These are phyloP conservation scores for Andinoacara biseriatus DNA, from an alignment of 2,113 vertebrate genomes.

Conservation along the genomic window DNA sequence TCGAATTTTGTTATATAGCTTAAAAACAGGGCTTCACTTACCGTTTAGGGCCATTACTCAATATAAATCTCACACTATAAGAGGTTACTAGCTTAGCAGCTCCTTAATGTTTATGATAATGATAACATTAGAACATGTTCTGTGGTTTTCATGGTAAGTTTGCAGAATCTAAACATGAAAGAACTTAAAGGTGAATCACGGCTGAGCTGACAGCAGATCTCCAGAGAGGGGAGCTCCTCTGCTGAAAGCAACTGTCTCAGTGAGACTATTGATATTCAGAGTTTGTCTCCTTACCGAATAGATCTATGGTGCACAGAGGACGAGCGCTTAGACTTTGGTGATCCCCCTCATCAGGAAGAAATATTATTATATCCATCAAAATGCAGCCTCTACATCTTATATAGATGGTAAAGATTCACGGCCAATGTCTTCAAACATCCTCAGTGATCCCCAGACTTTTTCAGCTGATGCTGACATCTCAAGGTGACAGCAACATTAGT, in stretches of 20 bases:
- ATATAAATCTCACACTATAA: not conserved
- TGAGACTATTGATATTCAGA: not conserved
- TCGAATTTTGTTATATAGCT: not conserved
- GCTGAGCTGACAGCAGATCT: not conserved
- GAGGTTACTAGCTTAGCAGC: not conserved
- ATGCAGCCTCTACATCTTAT: not conserved
- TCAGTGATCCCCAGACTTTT: not conserved
- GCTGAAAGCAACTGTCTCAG: not conserved
- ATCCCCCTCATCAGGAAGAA: not conserved
- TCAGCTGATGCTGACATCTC: not conserved
- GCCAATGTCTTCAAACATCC: not conserved
- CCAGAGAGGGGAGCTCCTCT: conserved; percentile 13
- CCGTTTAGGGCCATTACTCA: not conserved
- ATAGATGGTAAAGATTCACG: not conserved
- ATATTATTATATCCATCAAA: not conserved
- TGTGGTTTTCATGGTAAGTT: not conserved
- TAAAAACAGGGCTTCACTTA: not conserved
- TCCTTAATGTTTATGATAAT: not conserved
- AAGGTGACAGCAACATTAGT: not conserved
- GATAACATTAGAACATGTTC: not conserved
- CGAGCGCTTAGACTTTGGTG: not conserved
- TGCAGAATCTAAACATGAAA: not conserved
- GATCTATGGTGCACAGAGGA: not conserved
- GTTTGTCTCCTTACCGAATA: not conserved
- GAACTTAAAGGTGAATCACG: not conserved